Evolutionary conservation across 92 coral and sea anemone species (phyloP), one percentile per base, ranked within the genome.

Genomic region (Epizoanthus fatuus): DNA sequence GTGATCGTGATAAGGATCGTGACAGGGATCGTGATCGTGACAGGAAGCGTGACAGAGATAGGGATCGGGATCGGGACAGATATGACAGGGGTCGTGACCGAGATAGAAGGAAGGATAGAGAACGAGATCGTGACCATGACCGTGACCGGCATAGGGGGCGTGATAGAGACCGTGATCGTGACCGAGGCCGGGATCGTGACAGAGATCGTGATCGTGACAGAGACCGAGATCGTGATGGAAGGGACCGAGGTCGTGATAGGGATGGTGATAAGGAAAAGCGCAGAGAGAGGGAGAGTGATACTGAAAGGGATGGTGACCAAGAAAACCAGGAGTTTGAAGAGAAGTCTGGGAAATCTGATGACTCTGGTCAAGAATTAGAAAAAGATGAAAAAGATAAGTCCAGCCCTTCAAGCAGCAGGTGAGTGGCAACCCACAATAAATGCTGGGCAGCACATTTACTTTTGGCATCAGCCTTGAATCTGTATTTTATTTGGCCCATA

Each of bases 401-500:
- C 93, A 74, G 89, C 44, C 87, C 94, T 22, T 87, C 92, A 74
- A 92, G 89, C 53, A 94, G 95, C 92, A 92, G 98, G 98, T 94
- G 95, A 94, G 98, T 90, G 68, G 38, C 39, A 17, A 17, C 13
- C 47, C 42, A 53, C 16, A 4, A 19, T 13, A 14, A 16, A 14
- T 39, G 40, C 10, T 66, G 72, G 5, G 38, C 7, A 12, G 72
- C 40, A 17, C n/a, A 13, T 25, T 17, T 16, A 2, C 72, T 12
- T 22, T 4, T 8, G 37, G 13, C 29, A 7, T 25, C 38, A 25
- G 69, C 17, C 15, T 37, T 64, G 44, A 15, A 25, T 15, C 1
- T 40, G 3, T 11, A 32, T 59, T 59, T 4, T 44, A 44, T 44
- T 44, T 44, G 47, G 47, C 8, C 47, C 47, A 2, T 44, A 44